Evolutionary conservation across 2,113 vertebrate species (phyloP).

Genomic region (Alces alces): DNA sequence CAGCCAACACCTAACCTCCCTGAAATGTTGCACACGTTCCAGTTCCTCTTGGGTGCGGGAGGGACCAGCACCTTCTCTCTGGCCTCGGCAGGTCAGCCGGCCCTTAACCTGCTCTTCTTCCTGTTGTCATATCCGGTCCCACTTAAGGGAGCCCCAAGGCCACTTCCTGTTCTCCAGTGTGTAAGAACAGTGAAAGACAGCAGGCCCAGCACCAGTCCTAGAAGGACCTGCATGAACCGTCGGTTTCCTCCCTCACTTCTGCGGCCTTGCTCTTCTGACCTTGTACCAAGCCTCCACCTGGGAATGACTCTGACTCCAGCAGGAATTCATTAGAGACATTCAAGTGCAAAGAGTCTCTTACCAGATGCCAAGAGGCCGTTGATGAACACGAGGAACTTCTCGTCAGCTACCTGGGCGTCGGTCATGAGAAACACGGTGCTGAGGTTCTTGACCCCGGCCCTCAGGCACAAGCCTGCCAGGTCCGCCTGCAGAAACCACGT

Average conservation of each 20-base stretch:
- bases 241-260: background rate
- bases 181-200: background rate
- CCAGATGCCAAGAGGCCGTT: conserved; percentile 96
- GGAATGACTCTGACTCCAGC: background rate
- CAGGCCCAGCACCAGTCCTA: background rate
- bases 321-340: background rate
- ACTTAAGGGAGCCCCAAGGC: background rate
- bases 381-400: conserved; percentile 94
- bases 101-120: background rate
- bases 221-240: background rate
- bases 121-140: background rate
- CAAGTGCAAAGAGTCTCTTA: conserved; percentile 57
- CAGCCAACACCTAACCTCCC: background rate
- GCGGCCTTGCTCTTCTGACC: background rate
- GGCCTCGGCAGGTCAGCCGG: background rate
- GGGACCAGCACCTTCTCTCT: background rate
- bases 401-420: conserved; percentile 90
- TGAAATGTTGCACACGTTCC: background rate
- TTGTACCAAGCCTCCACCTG: background rate
- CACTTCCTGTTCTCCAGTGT: background rate
- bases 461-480: conserved; percentile 89
- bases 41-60: background rate
- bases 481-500: conserved; percentile 77
- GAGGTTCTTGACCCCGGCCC: conserved; percentile 90
- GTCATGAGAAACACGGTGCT: conserved; percentile 94